Evolutionary conservation across 2,113 vertebrate genomes (phyloP), one percentile per base, ranked within the genome.

Genomic region (Pedetes capensis): DNA sequence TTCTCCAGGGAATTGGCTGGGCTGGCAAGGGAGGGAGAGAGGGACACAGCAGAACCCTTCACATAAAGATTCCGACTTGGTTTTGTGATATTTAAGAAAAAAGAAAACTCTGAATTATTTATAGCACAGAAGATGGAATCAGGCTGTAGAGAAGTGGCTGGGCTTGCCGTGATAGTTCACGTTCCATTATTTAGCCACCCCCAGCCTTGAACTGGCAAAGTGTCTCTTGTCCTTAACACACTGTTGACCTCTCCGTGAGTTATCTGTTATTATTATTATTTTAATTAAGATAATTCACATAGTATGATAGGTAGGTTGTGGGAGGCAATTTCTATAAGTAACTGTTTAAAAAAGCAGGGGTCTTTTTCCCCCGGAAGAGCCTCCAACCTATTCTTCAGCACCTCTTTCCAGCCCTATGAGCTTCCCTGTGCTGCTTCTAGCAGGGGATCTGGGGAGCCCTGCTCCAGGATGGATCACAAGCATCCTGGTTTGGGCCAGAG

Each of bases 21-120:
- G 91, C 87, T 44, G 74, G 95, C 69, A 20, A 8, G 91, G 95
- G 93, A 93, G 72, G n/a, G 85, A n/a, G 96, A 71, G 32, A 25
- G 32, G 93, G 89, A 91, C 96, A 57, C 61, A 34, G 94, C 69
- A 86, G 95, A 98, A 92, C 66, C 68, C 87, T 78, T 84, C 87
- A 92, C 81, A 97, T 97, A 97, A 97, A 97, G 95, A 85, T 95
- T 98, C 97, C 6, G n/a, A 71, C 87, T 98, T 97, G 94, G 97
- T 97, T 98, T 97, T 96, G 93, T 97, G 93, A 97, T 98, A 98
- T 98, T 98, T 98, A 98, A 97, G 97, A 97, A 95, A 94, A 97
- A 95, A 86, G 75, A 93, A 93, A 95, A 49, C 68, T 83, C 95
- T 98, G 97, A 98, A 98, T 98, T 97, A 98, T 98, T 98, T 97